Evolutionary conservation across 2,888 invertebrate genomes (phyloP).

Genomic region (Watsonalla cultraria): DNA sequence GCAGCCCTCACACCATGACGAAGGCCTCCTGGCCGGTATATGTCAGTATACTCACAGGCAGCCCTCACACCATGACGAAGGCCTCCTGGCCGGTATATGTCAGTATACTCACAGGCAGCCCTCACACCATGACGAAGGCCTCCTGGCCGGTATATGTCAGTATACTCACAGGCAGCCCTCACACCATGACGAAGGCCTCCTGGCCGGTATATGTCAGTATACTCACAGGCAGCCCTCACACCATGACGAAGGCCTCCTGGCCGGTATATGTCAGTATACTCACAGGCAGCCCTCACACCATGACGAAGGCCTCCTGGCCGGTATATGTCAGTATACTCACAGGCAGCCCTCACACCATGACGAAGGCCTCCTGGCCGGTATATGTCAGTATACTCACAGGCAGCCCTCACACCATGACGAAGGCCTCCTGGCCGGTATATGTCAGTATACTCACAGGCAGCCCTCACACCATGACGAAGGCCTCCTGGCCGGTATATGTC

Average conservation of each 20-base stretch:
- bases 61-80: constrained; percentile 92
- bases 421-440: constrained; percentile 95
- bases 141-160: constrained; percentile 91
- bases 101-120: constrained; percentile 16
- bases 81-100: constrained; percentile 96
- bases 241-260: constrained; percentile 96
- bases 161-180: constrained; percentile 47
- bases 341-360: constrained; percentile 88
- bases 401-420: constrained; percentile 91
- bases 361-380: constrained; percentile 95
- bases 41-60: constrained; percentile 9
- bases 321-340: too few relatives aligned
- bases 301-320: constrained; percentile 95
- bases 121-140: constrained; percentile 96
- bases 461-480: constrained; percentile 94
- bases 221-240: constrained; percentile 75
- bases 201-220: constrained; percentile 83
- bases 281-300: constrained; percentile 84
- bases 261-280: constrained; percentile 73
- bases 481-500: constrained; percentile 95
- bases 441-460: constrained; percentile 12
- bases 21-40: constrained; percentile 95
- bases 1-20: constrained; percentile 89
- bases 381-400: too few relatives aligned
- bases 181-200: constrained; percentile 97